These are phyloP conservation scores for Equus quagga DNA, from an alignment of 2,113 vertebrate genomes.

Conservation along the genomic window DNA sequence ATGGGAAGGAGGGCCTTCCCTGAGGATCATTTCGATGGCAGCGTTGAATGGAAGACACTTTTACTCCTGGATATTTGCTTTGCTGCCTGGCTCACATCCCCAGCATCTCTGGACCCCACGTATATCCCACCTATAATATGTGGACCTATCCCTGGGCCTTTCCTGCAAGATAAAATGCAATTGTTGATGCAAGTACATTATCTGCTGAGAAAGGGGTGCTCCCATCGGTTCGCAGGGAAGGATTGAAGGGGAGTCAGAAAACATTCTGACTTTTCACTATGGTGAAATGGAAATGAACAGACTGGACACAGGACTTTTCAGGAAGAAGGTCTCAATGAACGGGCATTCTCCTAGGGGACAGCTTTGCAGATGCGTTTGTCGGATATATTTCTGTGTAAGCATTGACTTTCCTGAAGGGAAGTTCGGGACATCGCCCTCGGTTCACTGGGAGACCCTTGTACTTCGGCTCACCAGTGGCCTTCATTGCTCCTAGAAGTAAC, in stretches of 20 bases:
- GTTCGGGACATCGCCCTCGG: neutral
- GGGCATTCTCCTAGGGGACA: neutral
- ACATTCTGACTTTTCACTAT: neutral
- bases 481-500: neutral
- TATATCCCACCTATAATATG: neutral
- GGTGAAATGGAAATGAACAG: neutral
- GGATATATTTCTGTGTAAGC: neutral
- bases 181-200: neutral
- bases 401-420: neutral
- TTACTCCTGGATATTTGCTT: neutral
- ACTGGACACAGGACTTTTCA: neutral
- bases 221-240: neutral
- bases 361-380: neutral
- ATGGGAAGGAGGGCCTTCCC: neutral
- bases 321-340: neutral
- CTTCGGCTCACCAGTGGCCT: neutral
- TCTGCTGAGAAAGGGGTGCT: neutral
- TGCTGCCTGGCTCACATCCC: neutral
- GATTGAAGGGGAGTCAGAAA: neutral
- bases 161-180: neutral
- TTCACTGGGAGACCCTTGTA: neutral
- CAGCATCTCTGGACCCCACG: rapidly evolving
- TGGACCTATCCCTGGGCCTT: neutral
- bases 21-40: neutral
- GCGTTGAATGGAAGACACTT: neutral